Evolutionary conservation across 2,888 invertebrate genomes (phyloP), one percentile per base, ranked within the genome.

Genomic region (Dichetophora obliterata): DNA sequence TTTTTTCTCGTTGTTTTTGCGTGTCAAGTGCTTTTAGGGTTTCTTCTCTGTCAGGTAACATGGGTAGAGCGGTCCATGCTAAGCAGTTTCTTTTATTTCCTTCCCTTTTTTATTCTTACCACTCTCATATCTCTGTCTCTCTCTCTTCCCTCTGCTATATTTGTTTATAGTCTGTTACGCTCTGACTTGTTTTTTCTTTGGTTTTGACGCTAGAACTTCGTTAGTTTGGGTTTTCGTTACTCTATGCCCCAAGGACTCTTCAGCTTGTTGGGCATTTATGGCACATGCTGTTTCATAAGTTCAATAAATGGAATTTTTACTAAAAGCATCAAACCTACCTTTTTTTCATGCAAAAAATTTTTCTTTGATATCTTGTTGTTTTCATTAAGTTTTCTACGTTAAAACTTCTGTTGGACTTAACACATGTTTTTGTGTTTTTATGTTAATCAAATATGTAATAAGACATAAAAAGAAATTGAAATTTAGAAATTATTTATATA

Each of bases 291-390:
- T 71, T 34, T 57, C 37, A 71, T 71, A 59, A 71, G 59, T 71
- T 71, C 43, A 57, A 57, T 71, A 71, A 71, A 57, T 71, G 59
- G 71, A 57, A 66, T 66, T 66, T 66, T 19, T 22, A 48, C 48
- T 22, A 3, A 19, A 48, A 22, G 43, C 5, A n/a, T n/a, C 22
- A 24, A 34, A 65, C 14, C 31, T 24, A 37, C 43, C 43, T 43
- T 37, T 37, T 43, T 43, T 43, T 43, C 14, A 11, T 43, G 43
- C n/a, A 43, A 14, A 3, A 14, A 1, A 3, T 59, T 59, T 59
- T 19, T 22, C 27, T 2, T 43, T 6, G 43, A 43, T 43, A 43
- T 43, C 11, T 43, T 43, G 43, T 43, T 43, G 43, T 43, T 43
- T 43, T 11, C 43, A 43, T 43, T 43, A 11, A 2, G 11, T 14